Percentiles rank a stretch among this genome's conserved stretches.
Conservation (phyloP, 2,888 invertebrate genomes). For the Apotomis betuletana region DNA sequence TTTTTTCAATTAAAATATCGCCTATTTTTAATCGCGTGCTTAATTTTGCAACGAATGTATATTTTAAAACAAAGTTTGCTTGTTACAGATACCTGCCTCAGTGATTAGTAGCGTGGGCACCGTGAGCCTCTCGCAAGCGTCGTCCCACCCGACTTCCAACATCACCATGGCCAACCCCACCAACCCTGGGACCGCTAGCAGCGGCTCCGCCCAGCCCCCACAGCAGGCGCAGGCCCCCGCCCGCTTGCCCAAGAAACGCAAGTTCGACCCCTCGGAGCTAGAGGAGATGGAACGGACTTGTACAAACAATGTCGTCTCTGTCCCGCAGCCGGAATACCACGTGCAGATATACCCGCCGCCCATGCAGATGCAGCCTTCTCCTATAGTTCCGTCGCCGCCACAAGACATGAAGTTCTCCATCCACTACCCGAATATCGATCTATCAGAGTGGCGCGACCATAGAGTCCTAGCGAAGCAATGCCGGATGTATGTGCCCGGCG, state of each 20-base stretch:
- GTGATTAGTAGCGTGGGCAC: conserved; percentile 84
- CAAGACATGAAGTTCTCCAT: conserved; percentile 78
- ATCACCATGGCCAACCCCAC: conserved; percentile 78
- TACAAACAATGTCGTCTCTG: conserved; percentile 67
- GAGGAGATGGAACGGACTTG: conserved; percentile 86
- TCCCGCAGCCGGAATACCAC: conserved; percentile 65
- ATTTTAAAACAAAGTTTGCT: conserved; percentile 8
- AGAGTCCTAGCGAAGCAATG: conserved; percentile 94
- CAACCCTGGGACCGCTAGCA: conserved; percentile 71
- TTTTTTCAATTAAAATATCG: no score
- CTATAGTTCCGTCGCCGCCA: conserved; percentile 81
- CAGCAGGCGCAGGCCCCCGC: conserved; percentile 83
- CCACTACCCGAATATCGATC: conserved; percentile 88
- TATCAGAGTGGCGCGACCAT: conserved; percentile 97
- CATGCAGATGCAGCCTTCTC: conserved; percentile 62
- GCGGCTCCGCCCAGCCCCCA: conserved; percentile 61
- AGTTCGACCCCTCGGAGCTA: conserved; percentile 90
- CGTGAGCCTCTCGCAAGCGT: conserved; percentile 78
- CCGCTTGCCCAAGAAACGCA: conserved; percentile 96
- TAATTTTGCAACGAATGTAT: background rate
- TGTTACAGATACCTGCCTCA: conserved; percentile 81
- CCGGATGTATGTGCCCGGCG: conserved; percentile 93
- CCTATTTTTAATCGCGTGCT: no score
- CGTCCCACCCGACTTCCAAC: conserved; percentile 68
- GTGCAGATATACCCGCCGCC: conserved; percentile 62